Evolutionary conservation across 1,140 invertebrate genomes (phyloP), one percentile per base, ranked within the genome.

Genomic region (Helicoverpa armigera): DNA sequence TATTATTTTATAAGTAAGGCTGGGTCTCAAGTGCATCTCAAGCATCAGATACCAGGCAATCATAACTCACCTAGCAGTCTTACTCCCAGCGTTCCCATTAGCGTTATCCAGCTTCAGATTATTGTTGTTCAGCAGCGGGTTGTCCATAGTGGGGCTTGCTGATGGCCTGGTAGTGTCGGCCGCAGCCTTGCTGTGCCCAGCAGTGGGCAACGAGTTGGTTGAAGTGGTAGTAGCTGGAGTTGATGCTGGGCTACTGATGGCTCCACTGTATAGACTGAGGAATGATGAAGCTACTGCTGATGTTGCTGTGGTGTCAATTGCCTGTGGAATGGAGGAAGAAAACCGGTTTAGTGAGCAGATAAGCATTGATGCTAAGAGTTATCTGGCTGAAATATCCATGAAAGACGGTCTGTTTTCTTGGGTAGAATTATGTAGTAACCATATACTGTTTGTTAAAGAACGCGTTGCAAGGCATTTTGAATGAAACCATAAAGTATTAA

Each of bases 261-360:
- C 89, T 13, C 93, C 91, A 63, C 89, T 94, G 89, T 95, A 95
- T 53, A 95, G 86, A 77, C 93, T 94, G 23, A 95, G 86, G 85
- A 95, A 94, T 14, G 94, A 94, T 13, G 92, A 94, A 5, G 92
- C 92, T 0, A 90, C 88, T 1, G 91, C 88, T 50, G 91, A 90
- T 7, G 92, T 91, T 0, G 94, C 94, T 78, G 94, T 95, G 14
- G 94, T 94, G 85, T 95, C 95, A 70, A 95, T 95, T 1, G 92
- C 90, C 95, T 95, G 90, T 65, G 16, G 10, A 23, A 50, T 7
- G 3, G 4, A 43, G 35, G 35, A 7, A 43, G 35, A 43, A 43
- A 9, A 43, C 7, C 1, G 35, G 35, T 35, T 35, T 35, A 35
- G 35, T 43, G 1, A 5, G 35, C 7, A 7, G 35, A 43, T 43